Conservation (phyloP, 2,113 vertebrate genomes). For the Hymenochirus boettgeri region DNA sequence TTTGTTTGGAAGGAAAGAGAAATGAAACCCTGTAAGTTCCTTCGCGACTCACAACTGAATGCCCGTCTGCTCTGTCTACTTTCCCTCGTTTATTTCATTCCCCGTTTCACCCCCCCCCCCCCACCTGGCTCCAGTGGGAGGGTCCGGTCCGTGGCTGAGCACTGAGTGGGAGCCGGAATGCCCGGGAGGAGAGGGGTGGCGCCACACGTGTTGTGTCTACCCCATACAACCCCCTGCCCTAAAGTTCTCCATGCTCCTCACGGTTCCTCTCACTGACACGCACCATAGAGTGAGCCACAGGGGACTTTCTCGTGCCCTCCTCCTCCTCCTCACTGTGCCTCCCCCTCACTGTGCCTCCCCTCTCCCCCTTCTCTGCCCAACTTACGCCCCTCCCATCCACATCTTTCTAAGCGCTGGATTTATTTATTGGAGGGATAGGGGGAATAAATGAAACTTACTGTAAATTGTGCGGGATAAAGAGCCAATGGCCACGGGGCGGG, state of each 20-base stretch:
- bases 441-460: constrained; percentile 10
- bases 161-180: constrained; percentile 41
- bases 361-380: constrained; percentile 24
- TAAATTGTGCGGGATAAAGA: not conserved
- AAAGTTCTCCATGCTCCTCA: constrained; percentile 9
- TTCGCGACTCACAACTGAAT: too few species aligned
- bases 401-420: constrained; percentile 3
- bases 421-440: constrained; percentile 28
- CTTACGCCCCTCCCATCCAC: constrained; percentile 29
- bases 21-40: too few species aligned
- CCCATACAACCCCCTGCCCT: constrained; percentile 2
- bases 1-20: too few species aligned
- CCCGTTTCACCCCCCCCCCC: constrained; percentile 12
- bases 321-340: not conserved
- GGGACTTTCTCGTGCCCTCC: not conserved
- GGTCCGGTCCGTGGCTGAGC: constrained; percentile 8
- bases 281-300: constrained; percentile 14
- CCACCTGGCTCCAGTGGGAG: constrained; percentile 27
- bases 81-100: constrained; percentile 14
- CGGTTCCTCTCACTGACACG: constrained; percentile 18
- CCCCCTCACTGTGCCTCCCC: not conserved
- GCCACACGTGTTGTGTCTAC: constrained; percentile 34
- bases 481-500: not conserved
- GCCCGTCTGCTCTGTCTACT: too few species aligned
- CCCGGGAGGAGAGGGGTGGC: constrained; percentile 40